A percentile compares a stretch with the other conserved stretches of the same genome.
These are phyloP conservation scores for Ceratitis capitata DNA, from an alignment of 1,140 invertebrate species.

Conservation along the genomic window DNA sequence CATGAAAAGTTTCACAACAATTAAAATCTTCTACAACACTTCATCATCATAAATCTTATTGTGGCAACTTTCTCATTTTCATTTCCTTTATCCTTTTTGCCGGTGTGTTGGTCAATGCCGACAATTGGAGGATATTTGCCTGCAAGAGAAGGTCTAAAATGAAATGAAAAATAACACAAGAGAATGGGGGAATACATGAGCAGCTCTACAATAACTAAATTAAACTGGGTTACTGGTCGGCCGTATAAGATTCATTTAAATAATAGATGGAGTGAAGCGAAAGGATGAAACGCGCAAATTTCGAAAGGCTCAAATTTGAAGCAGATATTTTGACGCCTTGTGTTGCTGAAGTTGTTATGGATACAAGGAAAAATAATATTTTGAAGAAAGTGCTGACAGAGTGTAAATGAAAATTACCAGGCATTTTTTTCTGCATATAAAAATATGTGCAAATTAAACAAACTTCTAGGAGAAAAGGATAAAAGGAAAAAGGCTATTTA, in stretches of 20 bases:
- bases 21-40: conserved; percentile 29
- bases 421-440: not conserved
- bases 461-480: not conserved
- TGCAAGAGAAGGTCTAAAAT: not conserved
- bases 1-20: not conserved
- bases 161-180: not conserved
- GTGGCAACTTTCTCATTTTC: not conserved
- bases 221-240: not conserved
- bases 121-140: not conserved
- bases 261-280: not conserved
- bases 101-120: not conserved
- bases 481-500: not conserved
- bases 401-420: not conserved
- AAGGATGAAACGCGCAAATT: not conserved
- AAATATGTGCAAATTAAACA: not conserved
- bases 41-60: conserved; percentile 30
- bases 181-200: not conserved
- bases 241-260: not conserved
- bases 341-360: not conserved
- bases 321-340: not conserved
- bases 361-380: not conserved
- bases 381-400: not conserved
- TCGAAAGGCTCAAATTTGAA: not conserved
- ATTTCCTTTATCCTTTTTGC: not conserved
- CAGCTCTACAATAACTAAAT: not conserved